Evolutionary conservation across 2,797 vertebrate genomes (phyloP), one percentile per base, ranked within the genome.

Genomic region (Tachyglossus aculeatus): DNA sequence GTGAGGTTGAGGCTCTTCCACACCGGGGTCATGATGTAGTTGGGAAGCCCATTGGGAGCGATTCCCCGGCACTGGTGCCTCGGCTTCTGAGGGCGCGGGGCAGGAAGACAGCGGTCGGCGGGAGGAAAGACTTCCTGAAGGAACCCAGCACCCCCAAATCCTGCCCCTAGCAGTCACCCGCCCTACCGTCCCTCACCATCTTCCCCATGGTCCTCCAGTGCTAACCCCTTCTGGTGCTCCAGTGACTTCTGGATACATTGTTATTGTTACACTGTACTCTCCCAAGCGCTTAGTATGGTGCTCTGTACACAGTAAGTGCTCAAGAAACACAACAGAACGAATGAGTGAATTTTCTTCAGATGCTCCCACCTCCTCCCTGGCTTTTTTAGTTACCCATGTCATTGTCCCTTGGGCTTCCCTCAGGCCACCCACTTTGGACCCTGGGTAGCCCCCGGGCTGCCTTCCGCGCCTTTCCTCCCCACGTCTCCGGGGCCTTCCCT

Each of bases 1-100:
- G 93, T 96, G 5, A 89, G 76, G 37, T 90, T 83, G 3, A 91
- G 82, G 41, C 90, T 78, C 6, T 89, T 91, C 92, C 92, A 94
- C n/a, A 95, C 83, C 0, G 90, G 85, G 5, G 75, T 89, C 91
- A 94, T 94, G 86, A 94, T 77, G 43, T 92, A 88, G 58, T 93
- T 93, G 65, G 87, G 88, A 62, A 94, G 84, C 40, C 93, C 93
- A 0, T 92, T 94, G 82, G 89, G 86, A 65, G 92, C 89, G 0
- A 88, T 32, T 32, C 92, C 92, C 66, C 89, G 89, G 80, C 82
- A 87, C 54, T 82, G 85, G 10, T 82, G 74, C 56, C 89, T 90
- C 81, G 89, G 74, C 54, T 88, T 92, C 93, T 94, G 80, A 24
- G 58, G 74, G 40, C 74, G 33, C 44, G 70, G 71, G 80, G 51